Evolutionary conservation across 2,797 vertebrate genomes (phyloP), one percentile per base, ranked within the genome.

Genomic region (Distichodus sexfasciatus): DNA sequence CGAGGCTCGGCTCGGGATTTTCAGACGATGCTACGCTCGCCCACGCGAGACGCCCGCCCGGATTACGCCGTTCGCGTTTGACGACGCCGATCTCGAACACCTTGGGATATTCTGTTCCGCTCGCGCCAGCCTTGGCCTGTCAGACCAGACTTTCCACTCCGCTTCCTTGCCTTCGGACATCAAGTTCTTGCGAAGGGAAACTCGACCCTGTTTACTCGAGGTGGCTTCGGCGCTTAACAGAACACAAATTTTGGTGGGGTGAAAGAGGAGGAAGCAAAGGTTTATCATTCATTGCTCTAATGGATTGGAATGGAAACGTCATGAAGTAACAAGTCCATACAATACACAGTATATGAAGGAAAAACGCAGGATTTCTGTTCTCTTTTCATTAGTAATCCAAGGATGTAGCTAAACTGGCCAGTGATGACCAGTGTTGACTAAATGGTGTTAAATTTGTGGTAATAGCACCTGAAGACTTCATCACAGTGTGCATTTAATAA

Each of bases 111-210:
- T 70, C 53, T 58, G 74, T 81, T 84, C 81, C 44, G 59, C 84
- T 76, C 83, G 79, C 59, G 29, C 66, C 14, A 8, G 70, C 73
- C 55, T 72, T 72, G 62, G 77, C 84, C 71, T 84, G 83, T 83
- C 85, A 84, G 65, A 75, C 46, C 21, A 43, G 40, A 75, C 76
- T 80, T 87, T 80, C 82, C 78, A 66, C 74, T 84, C 74, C 70
- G 70, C 77, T 80, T 74, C 69, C 40, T 63, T 31, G 62, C 68
- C 74, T 67, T 69, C 71, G 68, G 48, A 64, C 55, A 51, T 72
- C 44, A 28, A 77, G 58, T 61, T 57, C 53, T 50, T 55, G 62
- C 40, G 57, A 35, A 40, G 61, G n/a, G 11, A 58, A 61, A 55
- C 51, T 68, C n/a, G 17, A 21, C 44, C 28, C 15, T 54, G 55